Base-by-base conservation (phyloP, 1,140 invertebrate species). In the Pseudomyrmex gracilis region DNA sequence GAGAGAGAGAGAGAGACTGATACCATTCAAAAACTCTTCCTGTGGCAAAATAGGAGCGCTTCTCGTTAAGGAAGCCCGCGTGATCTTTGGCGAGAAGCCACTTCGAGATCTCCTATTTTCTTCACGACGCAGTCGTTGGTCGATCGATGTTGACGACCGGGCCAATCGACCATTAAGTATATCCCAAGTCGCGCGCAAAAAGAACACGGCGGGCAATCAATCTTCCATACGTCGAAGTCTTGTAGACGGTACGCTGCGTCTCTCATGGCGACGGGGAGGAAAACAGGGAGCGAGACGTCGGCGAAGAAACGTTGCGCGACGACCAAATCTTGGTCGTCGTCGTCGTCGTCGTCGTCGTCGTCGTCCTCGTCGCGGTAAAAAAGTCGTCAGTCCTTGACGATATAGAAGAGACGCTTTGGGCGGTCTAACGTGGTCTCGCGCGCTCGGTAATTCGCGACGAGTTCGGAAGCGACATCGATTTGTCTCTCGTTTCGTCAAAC, bases 101-200 rank as follows among this genome's bases (percentile, higher is more conserved):
- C 12, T 43, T 58, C 20, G 66, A 70, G 76, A 70, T 34, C 34
- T 80, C 43, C 53, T 60, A 64, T 47, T 60, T 76, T 51, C 43
- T 12, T 57, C n/a, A 70, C 51, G 34, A 70, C 53, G 55, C 47
- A 71, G 76, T 80, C 12, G 20, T 10, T 66, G 12, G 51, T 74
- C 74, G 89, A 91, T 91, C 91, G 87, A 89, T 80, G 88, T 87
- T 85, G 87, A 86, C 76, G 83, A 83, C 84, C 78, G 86, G 77
- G 84, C 73, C 89, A 83, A 89, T 91, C 89, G 89, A 85, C 89
- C 91, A 91, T 93, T 92, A 90, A 91, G 87, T 87, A 87, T 83
- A 73, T 82, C 86, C 64, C 70, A 49, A 51, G 58, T 66, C 51
- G 80, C 78, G 67, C 43, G 78, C 80, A 73, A 87, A 87, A 92